Evolutionary conservation across 2,888 invertebrate genomes (phyloP), one percentile per base, ranked within the genome.

Genomic region (Schizaphis graminum): DNA sequence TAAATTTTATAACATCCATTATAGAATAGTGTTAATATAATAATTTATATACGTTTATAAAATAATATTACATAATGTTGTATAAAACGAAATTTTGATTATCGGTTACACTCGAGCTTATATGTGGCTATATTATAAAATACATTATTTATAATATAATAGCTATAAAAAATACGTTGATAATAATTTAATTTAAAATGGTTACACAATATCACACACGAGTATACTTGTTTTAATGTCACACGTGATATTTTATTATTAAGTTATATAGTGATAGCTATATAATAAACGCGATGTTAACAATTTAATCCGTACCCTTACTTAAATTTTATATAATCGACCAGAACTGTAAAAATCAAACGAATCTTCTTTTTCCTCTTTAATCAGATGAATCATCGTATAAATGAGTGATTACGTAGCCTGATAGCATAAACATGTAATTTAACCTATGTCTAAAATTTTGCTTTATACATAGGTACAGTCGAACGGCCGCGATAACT

Each of bases 91-190:
- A 35, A 77, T 77, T 77, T 77, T 77, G 35, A 77, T 77, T 77
- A 77, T 77, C 77, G 21, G 77, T 35, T 77, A 77, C 77, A 77
- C 35, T 24, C 7, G 35, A 35, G 35, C 35, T 35, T 21, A 77
- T 21, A 77, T 24, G 77, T 35, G 35, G 77, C 8, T 77, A 3
- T 21, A 77, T n/a, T 67, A n/a, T 35, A 35, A 77, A 21, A 77
- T 67, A 67, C 16, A 35, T 67, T 67, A 67, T 67, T 67, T 67
- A 67, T 67, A 67, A 67, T 35, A 67, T 16, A n/a, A n/a, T n/a
- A 67, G 35, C 67, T 67, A 67, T 67, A 67, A 67, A 67, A 67
- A 67, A n/a, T 67, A 67, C n/a, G n/a, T 67, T n/a, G n/a, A 67
- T 35, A 35, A 67, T 67, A 35, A 67, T 67, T 67, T 67, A 67